Percentiles rank a stretch among this genome's conserved stretches.
phyloP scores from a whole-genome alignment of 1,140 invertebrate species.

The Pachypeltis micranthus region DNA sequence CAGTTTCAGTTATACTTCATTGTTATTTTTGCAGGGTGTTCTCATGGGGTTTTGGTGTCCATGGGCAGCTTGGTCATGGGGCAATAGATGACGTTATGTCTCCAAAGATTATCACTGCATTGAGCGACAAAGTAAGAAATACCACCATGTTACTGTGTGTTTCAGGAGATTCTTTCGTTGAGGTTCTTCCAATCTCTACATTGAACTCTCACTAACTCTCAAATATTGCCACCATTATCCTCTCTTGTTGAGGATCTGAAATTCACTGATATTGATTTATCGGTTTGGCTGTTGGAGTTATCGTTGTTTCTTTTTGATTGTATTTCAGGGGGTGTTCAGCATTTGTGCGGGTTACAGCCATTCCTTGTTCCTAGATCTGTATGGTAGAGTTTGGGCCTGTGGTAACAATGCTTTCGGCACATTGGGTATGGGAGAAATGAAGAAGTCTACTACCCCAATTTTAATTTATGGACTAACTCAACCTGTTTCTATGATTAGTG shows the following conservation, averaged over 20 bases:
- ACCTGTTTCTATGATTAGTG: conserved; percentile 51
- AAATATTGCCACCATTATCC: not conserved
- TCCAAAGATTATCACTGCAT: conserved; percentile 45
- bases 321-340: conserved; percentile 37
- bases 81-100: conserved; percentile 48
- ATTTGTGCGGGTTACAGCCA: conserved; percentile 64
- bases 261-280: not conserved
- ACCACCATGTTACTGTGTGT: too few relatives aligned
- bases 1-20: too few relatives aligned
- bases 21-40: conserved; percentile 39
- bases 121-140: conserved; percentile 38
- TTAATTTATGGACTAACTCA: conserved; percentile 44
- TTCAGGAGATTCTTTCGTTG: too few relatives aligned
- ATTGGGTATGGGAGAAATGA: conserved; percentile 49
- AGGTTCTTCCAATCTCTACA: too few relatives aligned
- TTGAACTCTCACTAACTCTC: too few relatives aligned
- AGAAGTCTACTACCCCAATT: conserved; percentile 47
- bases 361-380: conserved; percentile 48
- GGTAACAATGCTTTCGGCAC: conserved; percentile 70
- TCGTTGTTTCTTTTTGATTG: too few relatives aligned
- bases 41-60: conserved; percentile 69
- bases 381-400: conserved; percentile 58
- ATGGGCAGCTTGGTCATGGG: conserved; percentile 70
- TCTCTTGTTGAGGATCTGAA: not conserved
- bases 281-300: not conserved